Percentiles rank a stretch among this genome's conserved stretches.
phyloP scores from a whole-genome alignment of 2,888 invertebrate genomes.

The Hofmannophila pseudospretella region DNA sequence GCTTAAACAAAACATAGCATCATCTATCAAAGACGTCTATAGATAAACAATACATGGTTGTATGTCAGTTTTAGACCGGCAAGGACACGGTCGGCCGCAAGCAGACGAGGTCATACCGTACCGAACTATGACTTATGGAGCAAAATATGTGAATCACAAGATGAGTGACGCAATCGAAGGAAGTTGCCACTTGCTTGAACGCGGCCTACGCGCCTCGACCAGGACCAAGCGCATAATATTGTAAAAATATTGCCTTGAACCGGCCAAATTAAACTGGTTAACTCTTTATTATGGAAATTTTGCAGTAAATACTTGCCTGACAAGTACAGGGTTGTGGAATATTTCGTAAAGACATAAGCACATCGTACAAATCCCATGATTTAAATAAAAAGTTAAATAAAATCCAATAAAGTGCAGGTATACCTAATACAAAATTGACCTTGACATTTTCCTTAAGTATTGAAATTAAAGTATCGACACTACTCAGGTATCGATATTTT shows the following conservation, averaged over 20 bases:
- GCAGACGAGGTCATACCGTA: conserved; percentile 46
- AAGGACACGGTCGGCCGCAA: conserved; percentile 38
- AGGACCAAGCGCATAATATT: conserved; percentile 42
- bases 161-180: conserved; percentile 64
- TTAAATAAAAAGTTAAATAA: too few relatives aligned
- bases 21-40: conserved; percentile 28
- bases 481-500: too few relatives aligned
- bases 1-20: conserved; percentile 23
- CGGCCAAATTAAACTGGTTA: conserved; percentile 37
- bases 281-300: conserved; percentile 31
- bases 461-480: too few relatives aligned
- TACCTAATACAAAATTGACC: too few relatives aligned
- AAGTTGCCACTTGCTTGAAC: conserved; percentile 62
- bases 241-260: conserved; percentile 46
- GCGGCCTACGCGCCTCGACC: conserved; percentile 54
- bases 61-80: conserved; percentile 32
- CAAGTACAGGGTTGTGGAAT: not conserved
- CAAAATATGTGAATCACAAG: conserved; percentile 58
- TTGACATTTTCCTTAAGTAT: too few relatives aligned
- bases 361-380: too few relatives aligned
- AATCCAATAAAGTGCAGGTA: too few relatives aligned
- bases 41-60: conserved; percentile 23
- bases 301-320: conserved; percentile 15
- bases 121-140: conserved; percentile 44
- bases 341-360: not conserved